Percentiles rank a stretch among this genome's conserved stretches.
Conservation (phyloP, 2,888 invertebrate species). For the Limnephilus marmoratus region DNA sequence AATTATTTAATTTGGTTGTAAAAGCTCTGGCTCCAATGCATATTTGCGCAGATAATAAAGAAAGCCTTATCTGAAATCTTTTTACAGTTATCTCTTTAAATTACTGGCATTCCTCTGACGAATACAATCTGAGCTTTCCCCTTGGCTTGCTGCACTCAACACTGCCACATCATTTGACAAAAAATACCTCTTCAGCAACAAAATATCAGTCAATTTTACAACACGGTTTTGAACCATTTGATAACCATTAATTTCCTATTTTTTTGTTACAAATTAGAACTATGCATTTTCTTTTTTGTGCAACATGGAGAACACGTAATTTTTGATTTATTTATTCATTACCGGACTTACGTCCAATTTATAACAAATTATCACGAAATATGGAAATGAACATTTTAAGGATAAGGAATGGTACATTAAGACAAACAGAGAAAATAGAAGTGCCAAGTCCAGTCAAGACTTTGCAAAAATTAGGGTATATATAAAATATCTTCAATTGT, state of each 20-base stretch:
- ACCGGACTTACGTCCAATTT: too few species aligned
- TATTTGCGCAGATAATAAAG: constrained; percentile 26
- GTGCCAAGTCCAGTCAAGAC: too few species aligned
- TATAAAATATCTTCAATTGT: too few species aligned
- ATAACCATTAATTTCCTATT: neutral
- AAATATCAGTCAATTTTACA: neutral
- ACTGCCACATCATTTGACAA: neutral
- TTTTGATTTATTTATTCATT: too few species aligned
- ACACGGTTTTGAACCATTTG: neutral
- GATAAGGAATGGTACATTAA: too few species aligned
- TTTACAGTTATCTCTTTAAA: constrained; percentile 13
- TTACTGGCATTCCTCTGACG: neutral
- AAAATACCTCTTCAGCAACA: neutral
- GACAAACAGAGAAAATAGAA: too few species aligned
- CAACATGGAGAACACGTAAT: too few species aligned
- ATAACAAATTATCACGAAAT: too few species aligned
- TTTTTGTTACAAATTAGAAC: neutral
- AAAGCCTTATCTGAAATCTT: neutral
- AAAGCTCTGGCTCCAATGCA: neutral
- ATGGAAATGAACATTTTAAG: too few species aligned
- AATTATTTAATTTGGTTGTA: neutral
- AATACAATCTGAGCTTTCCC: neutral
- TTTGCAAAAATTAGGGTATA: too few species aligned
- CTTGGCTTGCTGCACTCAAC: neutral
- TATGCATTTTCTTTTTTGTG: too few species aligned